Evolutionary conservation across 37 sponge, comb jelly and placozoan species (phyloP), one percentile per base, ranked within the genome.

Genomic region (Ianthella basta): DNA sequence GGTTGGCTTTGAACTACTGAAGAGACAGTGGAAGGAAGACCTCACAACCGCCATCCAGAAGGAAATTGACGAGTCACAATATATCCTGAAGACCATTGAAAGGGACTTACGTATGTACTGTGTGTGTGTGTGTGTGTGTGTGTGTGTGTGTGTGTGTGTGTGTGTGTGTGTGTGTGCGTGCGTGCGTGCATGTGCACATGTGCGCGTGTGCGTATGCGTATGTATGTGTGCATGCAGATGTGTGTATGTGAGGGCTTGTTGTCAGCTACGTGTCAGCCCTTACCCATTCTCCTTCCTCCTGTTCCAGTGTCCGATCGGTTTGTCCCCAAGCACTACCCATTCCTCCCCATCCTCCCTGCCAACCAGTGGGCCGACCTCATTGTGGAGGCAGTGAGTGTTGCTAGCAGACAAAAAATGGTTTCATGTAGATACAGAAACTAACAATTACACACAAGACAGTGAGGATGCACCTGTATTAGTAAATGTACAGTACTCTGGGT

Each of bases 261-360:
- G 13, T 12, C 10, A 29, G 64, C 64, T 13, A 4, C 29, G 5
- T 29, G 4, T 4, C 29, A 13, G 2, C 24, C 10, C 29, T 61
- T n/a, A n/a, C n/a, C 24, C 64, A 2, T 61, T 61, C 24, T 29
- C 4, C 29, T 27, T 10, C 29, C 10, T 6, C 29, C 14, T 4
- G 5, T 6, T 61, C 4, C 29, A 61, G 64, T 61, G 29, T 61
- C 64, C 4, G 29, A 27, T 61, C 24, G 64, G 13, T 61, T 56
- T 39, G 2, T 80, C 72, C 92, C 92, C 0, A 88, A 88, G 55
- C 86, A 92, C 90, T 92, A 80, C 41, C 92, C 92, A 0, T 91
- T 91, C 74, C 80, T 94, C 55, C 85, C 86, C 20, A 84, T 88
- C 32, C 79, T 94, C 19, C 69, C 88, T 56, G 80, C 91, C 8